Evolutionary conservation across 2,888 invertebrate species (phyloP).

Genomic region (Carterocephalus palaemon): DNA sequence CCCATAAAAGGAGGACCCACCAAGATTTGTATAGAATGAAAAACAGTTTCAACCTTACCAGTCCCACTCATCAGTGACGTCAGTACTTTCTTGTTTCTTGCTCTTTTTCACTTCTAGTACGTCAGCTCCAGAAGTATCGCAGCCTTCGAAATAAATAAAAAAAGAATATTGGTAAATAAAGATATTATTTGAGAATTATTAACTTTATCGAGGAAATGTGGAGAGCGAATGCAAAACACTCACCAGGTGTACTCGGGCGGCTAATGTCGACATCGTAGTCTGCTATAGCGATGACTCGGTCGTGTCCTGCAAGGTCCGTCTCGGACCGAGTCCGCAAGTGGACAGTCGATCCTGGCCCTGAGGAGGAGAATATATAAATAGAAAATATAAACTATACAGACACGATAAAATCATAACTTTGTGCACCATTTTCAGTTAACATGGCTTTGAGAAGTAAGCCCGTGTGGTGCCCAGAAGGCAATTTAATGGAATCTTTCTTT

Average conservation of each 20-base stretch:
- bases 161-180: neutral
- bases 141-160: slow-evolving; percentile 41
- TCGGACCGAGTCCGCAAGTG: slow-evolving; percentile 74
- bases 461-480: too few relatives aligned
- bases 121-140: slow-evolving; percentile 61
- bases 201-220: neutral
- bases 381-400: too few relatives aligned
- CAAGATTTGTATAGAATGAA: too few relatives aligned
- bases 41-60: too few relatives aligned
- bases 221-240: slow-evolving; percentile 1
- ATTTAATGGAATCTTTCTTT: too few relatives aligned
- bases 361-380: too few relatives aligned
- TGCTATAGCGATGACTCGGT: slow-evolving; percentile 76
- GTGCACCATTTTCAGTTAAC: too few relatives aligned
- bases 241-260: slow-evolving; percentile 80
- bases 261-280: slow-evolving; percentile 81
- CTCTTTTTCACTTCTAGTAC: slow-evolving; percentile 48
- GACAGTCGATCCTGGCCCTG: slow-evolving; percentile 78
- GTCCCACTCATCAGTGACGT: slow-evolving; percentile 67
- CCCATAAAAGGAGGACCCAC: too few relatives aligned
- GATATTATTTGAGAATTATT: neutral
- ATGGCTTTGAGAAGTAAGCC: too few relatives aligned
- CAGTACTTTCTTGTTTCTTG: slow-evolving; percentile 48
- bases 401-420: too few relatives aligned
- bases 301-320: slow-evolving; percentile 66